Base-by-base conservation (phyloP, 2,113 vertebrate genomes). In the Orcinus orca region DNA sequence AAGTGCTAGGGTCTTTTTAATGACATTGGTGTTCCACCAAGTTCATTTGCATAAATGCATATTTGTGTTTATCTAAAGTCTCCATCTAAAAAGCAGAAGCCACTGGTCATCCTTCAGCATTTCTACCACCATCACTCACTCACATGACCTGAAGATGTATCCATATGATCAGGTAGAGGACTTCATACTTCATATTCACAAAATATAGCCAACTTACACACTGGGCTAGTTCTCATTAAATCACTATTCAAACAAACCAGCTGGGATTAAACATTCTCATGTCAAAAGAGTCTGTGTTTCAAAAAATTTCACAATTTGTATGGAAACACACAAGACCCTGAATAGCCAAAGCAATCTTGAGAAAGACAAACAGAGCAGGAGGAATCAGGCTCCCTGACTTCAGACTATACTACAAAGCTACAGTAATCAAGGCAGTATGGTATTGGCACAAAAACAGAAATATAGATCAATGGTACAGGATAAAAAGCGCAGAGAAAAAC, bases 201-300 rank as follows among this genome's bases (percentile, higher is more conserved):
- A 96, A 93, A 74, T 81, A 92, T 94, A 95, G 76, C 55, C 47
- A 92, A 31, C 31, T 23, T 90, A 89, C 93, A 92, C 71, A 83
- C 71, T 76, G 29, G 33, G 38, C 8, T 58, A 58, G 58, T 36
- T 94, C 31, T 96, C 79, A 97, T 89, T 77, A 93, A 95, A 89
- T 97, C 90, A 92, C 90, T 71, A 55, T 88, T 96, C 36, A 96
- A 77, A 92, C 29, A 29, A 91, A 88, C 53, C 73, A 89, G 63
- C 47, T 97, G 67, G 62, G 9, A 95, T 95, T 85, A 96, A 96
- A 95, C 41, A 96, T 55, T 92, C 63, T 71, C n/a, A 50, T 41
- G n/a, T 86, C 31, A 97, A 97, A 95, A 93, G 65, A 95, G 93
- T 74, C n/a, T 89, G 36, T 80, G 71, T 67, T 76, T 53, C 15